Conservation (phyloP, 1,140 invertebrate species). For the Polypedilum pembai region DNA sequence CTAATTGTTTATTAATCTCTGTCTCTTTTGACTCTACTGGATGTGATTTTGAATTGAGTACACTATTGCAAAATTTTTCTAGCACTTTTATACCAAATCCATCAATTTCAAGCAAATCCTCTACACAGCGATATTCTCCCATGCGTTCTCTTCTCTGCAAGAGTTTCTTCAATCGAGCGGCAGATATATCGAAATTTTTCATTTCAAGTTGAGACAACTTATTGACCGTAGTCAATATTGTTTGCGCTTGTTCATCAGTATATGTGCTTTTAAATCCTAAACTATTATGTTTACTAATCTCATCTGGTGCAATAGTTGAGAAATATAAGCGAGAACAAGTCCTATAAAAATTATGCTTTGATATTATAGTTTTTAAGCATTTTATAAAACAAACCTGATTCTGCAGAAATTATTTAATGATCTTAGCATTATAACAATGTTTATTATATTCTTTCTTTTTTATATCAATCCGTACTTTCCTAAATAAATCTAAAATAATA, state of each 20-base stretch:
- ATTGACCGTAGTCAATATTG: neutral
- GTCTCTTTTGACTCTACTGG: constrained; percentile 34
- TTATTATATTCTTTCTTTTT: neutral
- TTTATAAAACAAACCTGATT: neutral
- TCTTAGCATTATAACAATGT: neutral
- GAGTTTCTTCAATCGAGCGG: constrained; percentile 35
- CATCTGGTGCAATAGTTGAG: no score
- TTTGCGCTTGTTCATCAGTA: neutral
- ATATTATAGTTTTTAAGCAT: no score
- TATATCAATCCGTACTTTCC: no score
- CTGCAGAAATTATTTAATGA: neutral
- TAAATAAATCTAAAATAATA: no score
- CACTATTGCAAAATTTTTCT: constrained; percentile 38
- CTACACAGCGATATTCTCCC: constrained; percentile 34
- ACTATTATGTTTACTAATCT: neutral
- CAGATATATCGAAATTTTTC: constrained; percentile 39
- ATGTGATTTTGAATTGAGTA: constrained; percentile 28
- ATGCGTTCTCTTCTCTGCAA: constrained; percentile 35
- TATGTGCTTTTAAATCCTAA: neutral
- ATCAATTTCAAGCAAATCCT: constrained; percentile 38
- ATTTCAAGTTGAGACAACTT: neutral
- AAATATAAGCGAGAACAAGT: no score
- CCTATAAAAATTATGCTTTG: no score
- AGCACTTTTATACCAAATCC: constrained; percentile 38
- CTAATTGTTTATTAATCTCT: constrained; percentile 29